A percentile compares a stretch with the other conserved stretches of the same genome.
These are phyloP conservation scores for Anodontia alba DNA, from an alignment of 2,888 invertebrate genomes.

Conservation along the genomic window DNA sequence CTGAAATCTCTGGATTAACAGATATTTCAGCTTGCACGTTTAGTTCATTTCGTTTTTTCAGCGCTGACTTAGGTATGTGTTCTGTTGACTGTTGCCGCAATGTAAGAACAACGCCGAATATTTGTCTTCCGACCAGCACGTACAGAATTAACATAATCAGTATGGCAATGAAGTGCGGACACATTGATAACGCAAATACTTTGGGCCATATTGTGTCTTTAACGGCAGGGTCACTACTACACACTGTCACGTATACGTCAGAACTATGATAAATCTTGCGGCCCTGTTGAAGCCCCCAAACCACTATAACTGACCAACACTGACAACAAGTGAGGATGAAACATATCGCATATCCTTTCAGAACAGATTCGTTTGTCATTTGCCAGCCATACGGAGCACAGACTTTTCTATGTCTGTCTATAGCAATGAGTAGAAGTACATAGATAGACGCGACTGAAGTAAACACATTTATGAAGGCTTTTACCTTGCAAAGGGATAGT, in stretches of 20 bases:
- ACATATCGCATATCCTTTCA: constrained; percentile 26
- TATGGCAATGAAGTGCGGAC: constrained; percentile 28
- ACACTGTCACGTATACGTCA: constrained; percentile 16
- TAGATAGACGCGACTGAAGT: constrained; percentile 33
- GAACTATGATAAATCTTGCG: neutral
- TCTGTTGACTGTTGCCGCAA: constrained; percentile 22
- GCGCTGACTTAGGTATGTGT: neutral
- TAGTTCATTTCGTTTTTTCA: neutral
- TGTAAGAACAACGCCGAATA: constrained; percentile 28
- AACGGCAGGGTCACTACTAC: constrained; percentile 19
- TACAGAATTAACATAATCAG: constrained; percentile 28
- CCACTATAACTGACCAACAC: constrained; percentile 26
- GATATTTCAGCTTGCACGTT: neutral
- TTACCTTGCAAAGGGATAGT: constrained; percentile 36
- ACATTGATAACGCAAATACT: constrained; percentile 14
- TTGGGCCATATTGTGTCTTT: constrained; percentile 22
- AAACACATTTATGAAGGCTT: constrained; percentile 43
- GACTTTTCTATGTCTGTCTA: constrained; percentile 45
- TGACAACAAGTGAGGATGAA: constrained; percentile 32
- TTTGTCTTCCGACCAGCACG: constrained; percentile 26
- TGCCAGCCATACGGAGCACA: constrained; percentile 41
- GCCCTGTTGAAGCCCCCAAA: constrained; percentile 25
- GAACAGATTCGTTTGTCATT: constrained; percentile 27
- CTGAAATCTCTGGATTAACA: neutral
- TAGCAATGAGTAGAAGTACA: constrained; percentile 48